These are phyloP conservation scores for Stenodema calcarata DNA, from an alignment of 2,888 invertebrate species.

Conservation along the genomic window DNA sequence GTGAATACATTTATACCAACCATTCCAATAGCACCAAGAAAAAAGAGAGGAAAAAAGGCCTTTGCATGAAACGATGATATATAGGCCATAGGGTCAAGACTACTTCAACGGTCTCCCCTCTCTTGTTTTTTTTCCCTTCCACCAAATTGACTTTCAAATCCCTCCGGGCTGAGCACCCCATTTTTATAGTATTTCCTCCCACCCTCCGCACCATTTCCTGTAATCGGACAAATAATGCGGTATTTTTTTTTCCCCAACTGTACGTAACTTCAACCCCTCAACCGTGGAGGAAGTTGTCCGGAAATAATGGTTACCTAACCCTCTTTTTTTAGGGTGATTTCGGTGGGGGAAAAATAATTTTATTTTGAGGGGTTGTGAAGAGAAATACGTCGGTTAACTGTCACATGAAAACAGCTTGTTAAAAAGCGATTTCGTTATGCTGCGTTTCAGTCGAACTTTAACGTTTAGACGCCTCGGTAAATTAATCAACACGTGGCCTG, in stretches of 20 bases:
- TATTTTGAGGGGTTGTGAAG: neutral
- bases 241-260: neutral
- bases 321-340: neutral
- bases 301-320: neutral
- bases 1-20: neutral
- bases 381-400: neutral
- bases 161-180: neutral
- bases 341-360: neutral
- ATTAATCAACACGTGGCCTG: too few species aligned
- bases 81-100: neutral
- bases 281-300: neutral
- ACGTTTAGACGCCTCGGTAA: too few species aligned
- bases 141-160: neutral
- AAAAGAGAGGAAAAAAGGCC: neutral
- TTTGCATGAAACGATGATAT: neutral
- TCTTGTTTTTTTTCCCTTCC: neutral
- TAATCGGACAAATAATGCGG: neutral
- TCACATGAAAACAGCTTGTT: too few species aligned
- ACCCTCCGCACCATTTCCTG: neutral
- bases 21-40: neutral
- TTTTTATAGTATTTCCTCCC: neutral
- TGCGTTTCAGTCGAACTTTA: too few species aligned
- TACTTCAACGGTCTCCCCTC: neutral
- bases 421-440: too few species aligned
- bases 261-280: neutral